Evolutionary conservation across 2,797 vertebrate species (phyloP).

Genomic region (Leucoraja ocellata): DNA sequence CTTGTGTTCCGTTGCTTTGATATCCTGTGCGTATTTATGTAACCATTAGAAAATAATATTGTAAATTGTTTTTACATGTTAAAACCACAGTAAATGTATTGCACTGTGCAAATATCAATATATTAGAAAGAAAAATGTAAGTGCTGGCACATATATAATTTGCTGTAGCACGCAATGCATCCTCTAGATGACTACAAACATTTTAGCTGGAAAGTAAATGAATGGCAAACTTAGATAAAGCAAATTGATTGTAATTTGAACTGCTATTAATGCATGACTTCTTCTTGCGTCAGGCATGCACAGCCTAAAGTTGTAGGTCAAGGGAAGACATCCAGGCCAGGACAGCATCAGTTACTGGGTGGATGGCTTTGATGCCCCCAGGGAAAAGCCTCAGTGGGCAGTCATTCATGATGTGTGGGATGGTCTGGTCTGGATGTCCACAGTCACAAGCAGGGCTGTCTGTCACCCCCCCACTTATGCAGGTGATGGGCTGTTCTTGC

Average conservation of each 20-base stretch:
- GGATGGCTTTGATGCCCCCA: too few relatives aligned
- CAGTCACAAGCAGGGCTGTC: too few relatives aligned
- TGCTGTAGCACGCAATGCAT: background rate
- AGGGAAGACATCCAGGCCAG: too few relatives aligned
- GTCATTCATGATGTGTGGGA: too few relatives aligned
- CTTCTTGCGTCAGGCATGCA: too few relatives aligned
- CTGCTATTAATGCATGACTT: background rate
- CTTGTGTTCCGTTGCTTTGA: background rate
- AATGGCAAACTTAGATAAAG: background rate
- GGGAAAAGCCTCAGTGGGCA: too few relatives aligned
- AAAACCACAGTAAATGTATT: background rate
- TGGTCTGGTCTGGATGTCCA: too few relatives aligned
- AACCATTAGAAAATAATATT: background rate
- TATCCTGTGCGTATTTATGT: background rate
- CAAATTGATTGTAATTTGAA: background rate
- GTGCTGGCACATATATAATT: background rate
- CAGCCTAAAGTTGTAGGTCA: too few relatives aligned
- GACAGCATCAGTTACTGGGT: too few relatives aligned
- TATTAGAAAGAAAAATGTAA: background rate
- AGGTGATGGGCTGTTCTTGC: too few relatives aligned
- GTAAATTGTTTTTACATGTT: background rate
- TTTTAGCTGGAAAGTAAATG: background rate
- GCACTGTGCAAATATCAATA: background rate
- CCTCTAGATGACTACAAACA: background rate
- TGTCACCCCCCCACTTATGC: too few relatives aligned